Evolutionary conservation across 1,140 invertebrate genomes (phyloP), one percentile per base, ranked within the genome.

Genomic region (Drosophila kohkoa): DNA sequence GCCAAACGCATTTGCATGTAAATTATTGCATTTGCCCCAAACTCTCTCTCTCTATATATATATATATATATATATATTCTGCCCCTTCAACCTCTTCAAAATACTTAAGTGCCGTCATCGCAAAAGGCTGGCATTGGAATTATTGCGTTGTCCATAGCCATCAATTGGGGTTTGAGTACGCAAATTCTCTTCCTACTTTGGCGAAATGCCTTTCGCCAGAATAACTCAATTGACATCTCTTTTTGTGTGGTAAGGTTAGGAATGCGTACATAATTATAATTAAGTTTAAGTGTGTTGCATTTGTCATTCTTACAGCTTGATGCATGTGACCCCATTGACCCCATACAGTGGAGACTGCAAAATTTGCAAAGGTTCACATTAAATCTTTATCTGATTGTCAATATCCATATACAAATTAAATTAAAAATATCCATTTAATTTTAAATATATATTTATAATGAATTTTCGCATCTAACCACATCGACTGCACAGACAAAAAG

Each of bases 1-100:
- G 82, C 75, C 82, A 57, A 81, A 81, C 82, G 82, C 82, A 85
- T 85, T 85, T 85, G 78, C 82, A 85, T 85, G 82, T 85, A 85
- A 85, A 85, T 85, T 86, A 85, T 85, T 85, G 82, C 78, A 85
- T 85, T 81, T 81, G 62, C 51, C 51, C 52, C 46, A 30, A 10
- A 13, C 60, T 11, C 13, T 20, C 3, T 20, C 20, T 20, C 20
- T 20, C 20, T 3, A n/a, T n/a, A n/a, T n/a, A n/a, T n/a, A n/a
- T n/a, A n/a, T n/a, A n/a, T n/a, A n/a, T n/a, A n/a, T 20, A 20
- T 3, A 20, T 20, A 20, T 20, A 20, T 20, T 20, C 20, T 20
- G 20, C 57, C 46, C 48, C 48, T 52, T 32, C n/a, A 16, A 58
- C 48, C 41, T 32, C 51, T 54, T 62, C 25, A 63, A 51, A 62